Evolutionary conservation across 2,797 vertebrate genomes (phyloP).

Genomic region (Mormyrops boulengeri): DNA sequence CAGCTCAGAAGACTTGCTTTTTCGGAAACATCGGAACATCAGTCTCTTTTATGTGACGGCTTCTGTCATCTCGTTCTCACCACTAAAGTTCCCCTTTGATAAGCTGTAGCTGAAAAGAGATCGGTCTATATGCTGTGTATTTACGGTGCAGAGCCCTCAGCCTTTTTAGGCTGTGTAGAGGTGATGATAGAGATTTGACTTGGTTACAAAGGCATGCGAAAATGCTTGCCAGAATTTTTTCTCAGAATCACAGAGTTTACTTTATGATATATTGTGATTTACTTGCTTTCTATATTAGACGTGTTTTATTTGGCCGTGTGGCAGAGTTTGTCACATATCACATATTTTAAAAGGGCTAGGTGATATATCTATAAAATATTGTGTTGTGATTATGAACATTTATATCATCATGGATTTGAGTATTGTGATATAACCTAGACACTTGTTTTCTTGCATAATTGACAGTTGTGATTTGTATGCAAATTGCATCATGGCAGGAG

Average conservation of each 20-base stretch:
- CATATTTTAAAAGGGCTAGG: not conserved
- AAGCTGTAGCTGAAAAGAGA: not conserved
- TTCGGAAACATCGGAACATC: conserved; percentile 41
- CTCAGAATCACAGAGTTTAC: not conserved
- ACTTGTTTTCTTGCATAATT: not conserved
- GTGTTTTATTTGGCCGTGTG: not conserved
- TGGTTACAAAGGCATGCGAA: not conserved
- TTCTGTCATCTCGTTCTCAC: conserved; percentile 20
- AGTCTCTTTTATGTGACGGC: conserved; percentile 30
- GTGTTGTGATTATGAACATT: not conserved
- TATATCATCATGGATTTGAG: not conserved
- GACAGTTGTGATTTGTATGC: not conserved
- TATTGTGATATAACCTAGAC: not conserved
- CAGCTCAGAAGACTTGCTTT: not conserved
- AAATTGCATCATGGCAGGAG: not conserved
- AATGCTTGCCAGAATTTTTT: not conserved
- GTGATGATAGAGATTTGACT: not conserved
- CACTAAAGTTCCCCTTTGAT: not conserved
- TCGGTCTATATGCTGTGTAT: not conserved
- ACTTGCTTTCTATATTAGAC: not conserved
- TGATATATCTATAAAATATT: not conserved
- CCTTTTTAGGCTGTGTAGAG: not conserved
- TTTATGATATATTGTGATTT: not conserved
- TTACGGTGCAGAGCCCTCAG: not conserved
- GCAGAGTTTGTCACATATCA: not conserved